Conservation (phyloP, 2,113 vertebrate species). For the Nycticryphes semicollaris region DNA sequence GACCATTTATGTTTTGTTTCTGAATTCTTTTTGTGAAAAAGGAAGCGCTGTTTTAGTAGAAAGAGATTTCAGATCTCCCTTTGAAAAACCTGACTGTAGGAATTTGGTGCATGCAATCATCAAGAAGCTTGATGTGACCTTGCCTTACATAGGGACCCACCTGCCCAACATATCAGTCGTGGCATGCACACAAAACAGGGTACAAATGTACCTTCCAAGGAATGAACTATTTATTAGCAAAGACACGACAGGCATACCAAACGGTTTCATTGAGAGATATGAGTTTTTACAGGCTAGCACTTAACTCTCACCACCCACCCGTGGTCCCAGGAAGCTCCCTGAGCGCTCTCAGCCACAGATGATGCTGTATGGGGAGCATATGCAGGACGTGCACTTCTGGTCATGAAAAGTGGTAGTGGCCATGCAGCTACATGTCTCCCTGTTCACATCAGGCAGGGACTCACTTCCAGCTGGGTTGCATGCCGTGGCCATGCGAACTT, state of each 20-base stretch:
- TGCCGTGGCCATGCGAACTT: background rate
- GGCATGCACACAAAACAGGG: fast-evolving
- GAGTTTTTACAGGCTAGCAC: background rate
- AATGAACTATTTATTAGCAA: background rate
- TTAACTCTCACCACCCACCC: background rate
- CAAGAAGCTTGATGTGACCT: background rate
- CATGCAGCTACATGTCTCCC: background rate
- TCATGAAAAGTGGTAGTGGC: fast-evolving
- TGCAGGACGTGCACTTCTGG: background rate
- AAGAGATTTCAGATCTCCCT: background rate
- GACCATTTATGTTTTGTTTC: background rate
- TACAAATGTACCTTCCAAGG: background rate
- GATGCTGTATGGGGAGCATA: fast-evolving
- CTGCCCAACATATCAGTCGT: background rate
- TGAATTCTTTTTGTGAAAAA: background rate
- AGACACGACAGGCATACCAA: background rate
- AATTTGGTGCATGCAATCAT: background rate
- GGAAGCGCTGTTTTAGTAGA: background rate
- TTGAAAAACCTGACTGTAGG: background rate
- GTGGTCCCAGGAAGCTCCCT: background rate
- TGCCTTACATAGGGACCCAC: fast-evolving
- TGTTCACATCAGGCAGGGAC: background rate
- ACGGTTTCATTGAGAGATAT: background rate
- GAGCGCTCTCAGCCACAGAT: fast-evolving
- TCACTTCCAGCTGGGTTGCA: background rate